A percentile compares a stretch with the other conserved stretches of the same genome.
Evolutionary conservation across 1,140 invertebrate species (phyloP).

Genomic region (Spodoptera frugiperda): DNA sequence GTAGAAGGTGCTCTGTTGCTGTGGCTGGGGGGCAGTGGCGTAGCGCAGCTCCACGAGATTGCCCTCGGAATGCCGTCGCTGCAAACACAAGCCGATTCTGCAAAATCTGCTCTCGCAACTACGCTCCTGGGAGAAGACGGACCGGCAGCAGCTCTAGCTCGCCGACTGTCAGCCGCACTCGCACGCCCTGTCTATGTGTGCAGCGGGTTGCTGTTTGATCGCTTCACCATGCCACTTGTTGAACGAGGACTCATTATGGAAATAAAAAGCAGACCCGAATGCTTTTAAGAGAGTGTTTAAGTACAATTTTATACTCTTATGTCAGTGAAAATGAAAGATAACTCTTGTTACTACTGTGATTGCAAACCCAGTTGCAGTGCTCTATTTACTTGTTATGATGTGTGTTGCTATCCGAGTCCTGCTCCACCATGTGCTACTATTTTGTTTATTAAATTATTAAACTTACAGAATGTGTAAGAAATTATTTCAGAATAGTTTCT

Average conservation of each 20-base stretch:
- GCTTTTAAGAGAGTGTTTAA: constrained; percentile 28
- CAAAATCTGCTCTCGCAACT: constrained; percentile 87
- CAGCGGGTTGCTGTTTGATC: constrained; percentile 87
- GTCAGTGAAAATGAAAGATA: no score
- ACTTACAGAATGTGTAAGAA: no score
- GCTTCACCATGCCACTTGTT: constrained; percentile 57
- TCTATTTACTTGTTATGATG: no score
- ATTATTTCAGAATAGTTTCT: no score
- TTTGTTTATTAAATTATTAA: no score
- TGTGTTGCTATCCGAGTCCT: no score
- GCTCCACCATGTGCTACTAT: no score
- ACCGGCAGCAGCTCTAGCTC: constrained; percentile 86
- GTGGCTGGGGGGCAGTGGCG: constrained; percentile 55
- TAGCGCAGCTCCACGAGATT: constrained; percentile 41
- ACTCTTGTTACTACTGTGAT: no score
- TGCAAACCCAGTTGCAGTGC: no score
- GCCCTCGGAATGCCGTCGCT: constrained; percentile 47
- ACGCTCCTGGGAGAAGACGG: constrained; percentile 88
- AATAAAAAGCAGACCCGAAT: constrained; percentile 60
- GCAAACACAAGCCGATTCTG: neutral
- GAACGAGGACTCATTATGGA: constrained; percentile 57
- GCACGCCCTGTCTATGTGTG: constrained; percentile 91
- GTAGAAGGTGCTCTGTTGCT: constrained; percentile 48
- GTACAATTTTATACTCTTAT: neutral
- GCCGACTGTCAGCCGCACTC: constrained; percentile 51